A percentile compares a stretch with the other conserved stretches of the same genome.
Conservation (phyloP, 2,888 invertebrate species). For the Brachyopa scutellaris region DNA sequence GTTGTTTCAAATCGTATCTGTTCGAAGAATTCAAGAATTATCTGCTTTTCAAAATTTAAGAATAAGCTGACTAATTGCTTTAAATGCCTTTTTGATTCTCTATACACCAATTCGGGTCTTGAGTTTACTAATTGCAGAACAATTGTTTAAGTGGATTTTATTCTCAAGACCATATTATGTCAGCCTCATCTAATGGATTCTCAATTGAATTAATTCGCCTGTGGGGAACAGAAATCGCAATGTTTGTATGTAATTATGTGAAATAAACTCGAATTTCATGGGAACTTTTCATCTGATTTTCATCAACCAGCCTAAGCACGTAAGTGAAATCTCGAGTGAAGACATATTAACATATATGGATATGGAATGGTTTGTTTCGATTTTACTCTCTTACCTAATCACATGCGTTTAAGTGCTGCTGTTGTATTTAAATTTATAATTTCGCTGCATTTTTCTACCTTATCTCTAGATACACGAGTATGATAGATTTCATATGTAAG, state of each 20-base stretch:
- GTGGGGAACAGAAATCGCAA: not conserved
- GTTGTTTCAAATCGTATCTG: no score
- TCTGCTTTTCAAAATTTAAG: not conserved
- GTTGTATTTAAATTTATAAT: slow-evolving; percentile 12
- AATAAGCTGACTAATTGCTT: not conserved
- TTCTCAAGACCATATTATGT: not conserved
- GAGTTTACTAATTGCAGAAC: not conserved
- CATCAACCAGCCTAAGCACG: not conserved
- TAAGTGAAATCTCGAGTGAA: not conserved
- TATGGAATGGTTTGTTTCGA: not conserved
- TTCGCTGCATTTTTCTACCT: no score
- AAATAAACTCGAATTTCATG: slow-evolving; percentile 7
- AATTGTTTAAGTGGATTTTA: not conserved
- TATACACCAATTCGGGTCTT: not conserved
- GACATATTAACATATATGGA: not conserved
- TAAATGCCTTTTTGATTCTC: not conserved
- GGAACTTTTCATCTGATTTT: not conserved
- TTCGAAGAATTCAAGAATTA: no score
- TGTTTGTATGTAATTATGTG: not conserved
- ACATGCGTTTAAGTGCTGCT: not conserved
- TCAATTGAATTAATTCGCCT: slow-evolving; percentile 4
- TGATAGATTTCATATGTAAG: no score
- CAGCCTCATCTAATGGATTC: slow-evolving; percentile 2
- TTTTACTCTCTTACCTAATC: not conserved
- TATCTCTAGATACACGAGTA: no score